A percentile compares a stretch with the other conserved stretches of the same genome.
Conservation (phyloP, 2,797 vertebrate genomes). For the Eospalax fontanierii region DNA sequence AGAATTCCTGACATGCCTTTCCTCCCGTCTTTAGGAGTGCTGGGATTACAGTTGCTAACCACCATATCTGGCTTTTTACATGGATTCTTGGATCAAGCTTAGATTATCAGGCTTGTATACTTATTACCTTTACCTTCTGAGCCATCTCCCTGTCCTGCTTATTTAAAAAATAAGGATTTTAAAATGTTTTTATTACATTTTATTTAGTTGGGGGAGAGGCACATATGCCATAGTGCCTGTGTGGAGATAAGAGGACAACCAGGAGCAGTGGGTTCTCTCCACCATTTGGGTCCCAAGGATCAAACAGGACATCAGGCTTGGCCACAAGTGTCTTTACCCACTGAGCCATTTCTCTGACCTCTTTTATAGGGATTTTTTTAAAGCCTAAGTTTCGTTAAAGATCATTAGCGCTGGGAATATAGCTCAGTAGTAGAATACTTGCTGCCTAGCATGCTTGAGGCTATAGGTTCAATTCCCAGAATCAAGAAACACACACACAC, state of each 20-base stretch:
- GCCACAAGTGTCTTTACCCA: background rate
- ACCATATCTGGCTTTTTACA: background rate
- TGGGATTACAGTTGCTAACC: background rate
- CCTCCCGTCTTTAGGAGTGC: background rate
- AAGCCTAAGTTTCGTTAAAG: conserved; percentile 48
- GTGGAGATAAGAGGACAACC: background rate
- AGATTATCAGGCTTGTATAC: background rate
- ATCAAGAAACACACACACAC: background rate
- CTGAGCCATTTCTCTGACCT: background rate
- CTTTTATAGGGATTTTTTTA: background rate
- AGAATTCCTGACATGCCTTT: background rate
- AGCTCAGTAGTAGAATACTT: background rate
- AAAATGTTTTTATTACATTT: too few species aligned
- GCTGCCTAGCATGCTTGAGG: background rate
- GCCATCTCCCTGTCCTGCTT: background rate
- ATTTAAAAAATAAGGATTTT: too few species aligned
- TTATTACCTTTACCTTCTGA: background rate
- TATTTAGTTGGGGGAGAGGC: too few species aligned
- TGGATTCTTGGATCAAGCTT: background rate
- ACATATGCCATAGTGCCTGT: too few species aligned
- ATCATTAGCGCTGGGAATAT: background rate
- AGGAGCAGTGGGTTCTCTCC: background rate
- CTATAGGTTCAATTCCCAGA: background rate
- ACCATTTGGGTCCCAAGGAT: background rate
- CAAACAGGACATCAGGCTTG: background rate